phyloP scores from a whole-genome alignment of 2,888 invertebrate genomes.

The Cistogaster globosa region DNA sequence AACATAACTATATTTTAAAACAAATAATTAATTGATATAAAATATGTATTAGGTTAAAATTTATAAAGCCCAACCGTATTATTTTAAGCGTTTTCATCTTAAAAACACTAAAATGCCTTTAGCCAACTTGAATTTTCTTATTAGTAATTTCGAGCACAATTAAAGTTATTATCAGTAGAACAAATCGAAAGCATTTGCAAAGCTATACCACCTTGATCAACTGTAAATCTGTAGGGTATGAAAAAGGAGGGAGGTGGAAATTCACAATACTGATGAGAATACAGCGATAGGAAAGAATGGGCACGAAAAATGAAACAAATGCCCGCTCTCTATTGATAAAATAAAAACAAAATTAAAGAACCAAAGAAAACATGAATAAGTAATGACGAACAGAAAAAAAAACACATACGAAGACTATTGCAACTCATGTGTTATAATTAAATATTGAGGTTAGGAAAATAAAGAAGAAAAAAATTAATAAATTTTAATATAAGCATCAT shows the following conservation, averaged over 20 bases:
- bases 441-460: conserved; percentile 69
- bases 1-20: no score
- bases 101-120: no score
- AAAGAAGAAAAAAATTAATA: conserved; percentile 20
- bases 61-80: no score
- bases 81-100: no score
- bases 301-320: conserved; percentile 29
- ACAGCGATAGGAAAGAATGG: neutral
- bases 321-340: conserved; percentile 62
- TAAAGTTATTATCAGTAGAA: no score
- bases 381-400: conserved; percentile 34
- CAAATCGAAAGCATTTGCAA: neutral
- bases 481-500: conserved; percentile 25
- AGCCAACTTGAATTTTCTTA: no score
- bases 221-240: conserved; percentile 3
- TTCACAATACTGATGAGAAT: neutral
- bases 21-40: no score
- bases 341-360: conserved; percentile 26
- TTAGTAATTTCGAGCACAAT: no score
- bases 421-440: conserved; percentile 69
- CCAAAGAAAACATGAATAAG: conserved; percentile 44
- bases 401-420: conserved; percentile 19
- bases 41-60: no score
- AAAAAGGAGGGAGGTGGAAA: conserved; percentile 1
- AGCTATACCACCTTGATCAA: no score